Evolutionary conservation across 64 coral and sea anemone species (phyloP).

Genomic region (Porites lutea): DNA sequence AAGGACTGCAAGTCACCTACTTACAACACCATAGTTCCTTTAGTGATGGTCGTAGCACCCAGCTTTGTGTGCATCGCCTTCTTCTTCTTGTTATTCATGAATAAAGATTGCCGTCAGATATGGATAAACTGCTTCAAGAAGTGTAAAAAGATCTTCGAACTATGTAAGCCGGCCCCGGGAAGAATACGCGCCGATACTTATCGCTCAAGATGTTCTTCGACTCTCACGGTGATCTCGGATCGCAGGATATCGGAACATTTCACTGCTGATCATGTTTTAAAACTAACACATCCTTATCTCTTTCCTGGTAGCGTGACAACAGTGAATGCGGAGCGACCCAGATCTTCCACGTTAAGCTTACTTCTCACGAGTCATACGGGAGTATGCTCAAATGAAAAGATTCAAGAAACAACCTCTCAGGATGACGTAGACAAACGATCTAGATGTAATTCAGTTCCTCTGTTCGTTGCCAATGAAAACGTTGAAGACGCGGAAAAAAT

Average conservation of each 20-base stretch:
- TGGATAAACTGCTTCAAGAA: conserved; percentile 66
- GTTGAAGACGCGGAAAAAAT: background rate
- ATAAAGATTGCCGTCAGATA: conserved; percentile 90
- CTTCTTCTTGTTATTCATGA: conserved; percentile 90
- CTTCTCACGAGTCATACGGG: background rate
- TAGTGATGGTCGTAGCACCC: conserved; percentile 66
- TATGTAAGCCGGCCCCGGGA: background rate
- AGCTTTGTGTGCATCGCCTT: conserved; percentile 78
- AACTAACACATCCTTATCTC: background rate
- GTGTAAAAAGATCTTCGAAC: conserved; percentile 21
- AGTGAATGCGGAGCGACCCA: background rate
- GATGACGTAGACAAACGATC: background rate
- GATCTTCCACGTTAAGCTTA: conserved; percentile 7
- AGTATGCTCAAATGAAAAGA: background rate
- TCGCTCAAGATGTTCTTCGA: conserved; percentile 83
- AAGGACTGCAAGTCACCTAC: conserved; percentile 60
- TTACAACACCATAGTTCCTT: conserved; percentile 30
- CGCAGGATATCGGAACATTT: conserved; percentile 42
- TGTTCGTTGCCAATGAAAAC: background rate
- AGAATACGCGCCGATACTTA: conserved; percentile 25
- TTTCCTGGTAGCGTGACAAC: background rate
- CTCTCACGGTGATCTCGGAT: conserved; percentile 65
- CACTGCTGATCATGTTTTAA: background rate
- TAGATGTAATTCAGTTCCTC: conserved; percentile 27
- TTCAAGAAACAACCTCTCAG: background rate